These are phyloP conservation scores for Lochmaea crataegi DNA, from an alignment of 2,888 invertebrate species.

Conservation along the genomic window DNA sequence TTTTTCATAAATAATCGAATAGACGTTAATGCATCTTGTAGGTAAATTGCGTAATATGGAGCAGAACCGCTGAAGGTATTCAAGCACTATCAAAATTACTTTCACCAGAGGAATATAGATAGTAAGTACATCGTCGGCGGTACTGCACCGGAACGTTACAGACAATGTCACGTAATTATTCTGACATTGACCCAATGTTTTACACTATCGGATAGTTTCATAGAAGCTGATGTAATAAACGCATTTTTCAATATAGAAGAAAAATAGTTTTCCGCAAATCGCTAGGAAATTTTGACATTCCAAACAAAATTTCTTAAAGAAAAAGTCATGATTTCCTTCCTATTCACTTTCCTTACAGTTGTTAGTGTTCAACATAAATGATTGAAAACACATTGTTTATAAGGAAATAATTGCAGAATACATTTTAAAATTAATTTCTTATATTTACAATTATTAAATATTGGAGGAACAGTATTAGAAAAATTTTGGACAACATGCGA, in stretches of 20 bases:
- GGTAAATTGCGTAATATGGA: not conserved
- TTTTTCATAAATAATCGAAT: not conserved
- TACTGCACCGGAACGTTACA: conserved; percentile 11
- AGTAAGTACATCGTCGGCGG: not conserved
- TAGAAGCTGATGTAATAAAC: not conserved
- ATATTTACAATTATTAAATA: no score
- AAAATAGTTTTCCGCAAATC: no score
- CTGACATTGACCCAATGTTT: conserved; percentile 15
- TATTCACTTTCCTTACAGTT: no score
- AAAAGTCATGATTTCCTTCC: no score
- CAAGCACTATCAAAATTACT: not conserved
- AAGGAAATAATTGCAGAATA: no score
- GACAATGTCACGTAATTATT: conserved; percentile 16
- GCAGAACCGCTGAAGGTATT: not conserved
- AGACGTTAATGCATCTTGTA: not conserved
- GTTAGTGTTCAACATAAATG: no score
- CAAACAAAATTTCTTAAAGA: no score
- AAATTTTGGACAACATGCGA: no score
- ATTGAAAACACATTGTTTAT: no score
- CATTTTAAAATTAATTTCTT: no score
- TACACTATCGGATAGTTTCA: conserved; percentile 5
- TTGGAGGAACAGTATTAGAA: no score
- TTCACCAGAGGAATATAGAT: not conserved
- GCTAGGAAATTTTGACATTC: no score
- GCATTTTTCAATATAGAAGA: not conserved